Evolutionary conservation across 2,113 vertebrate genomes (phyloP), one percentile per base, ranked within the genome.

Genomic region (Ctenodactylus gundi): DNA sequence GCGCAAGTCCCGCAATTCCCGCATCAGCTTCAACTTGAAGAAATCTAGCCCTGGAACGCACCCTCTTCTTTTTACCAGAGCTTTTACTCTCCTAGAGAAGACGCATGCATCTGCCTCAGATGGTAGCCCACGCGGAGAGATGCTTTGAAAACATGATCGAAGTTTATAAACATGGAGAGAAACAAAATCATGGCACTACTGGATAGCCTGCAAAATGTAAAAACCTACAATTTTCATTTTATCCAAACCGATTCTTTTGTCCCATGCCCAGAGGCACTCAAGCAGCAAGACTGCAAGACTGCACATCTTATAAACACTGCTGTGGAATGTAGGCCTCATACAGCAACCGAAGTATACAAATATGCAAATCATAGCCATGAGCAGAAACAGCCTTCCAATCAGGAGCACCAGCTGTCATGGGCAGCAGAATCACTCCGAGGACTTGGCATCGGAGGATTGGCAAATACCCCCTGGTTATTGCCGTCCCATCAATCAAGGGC

Each of bases 401-500:
- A 96, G 49, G 93, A 96, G 95, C 96, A 97, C 98, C 98, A 98
- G 98, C 97, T 98, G 98, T 98, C 97, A 97, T 46, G 96, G 89
- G 88, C 97, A 97, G 93, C 85, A 97, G 95, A 98, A 93, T 97
- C 75, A 97, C 97, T 98, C 92, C n/a, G 58, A 97, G 97, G 97
- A 97, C 92, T 97, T 98, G 97, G 97, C 97, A 98, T 27, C 31
- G 14, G 97, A 0, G 0, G 95, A 96, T 96, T 96, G 97, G 97
- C 96, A 98, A 98, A 97, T 97, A 97, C 96, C 97, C 93, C 1
- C 91, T 96, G 92, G 97, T 97, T 96, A 93, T 91, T 97, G 93
- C 87, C 97, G 92, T 89, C 89, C 97, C 96, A 98, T 98, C 98
- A 98, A 97, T 98, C 39, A 75, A 51, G 82, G 97, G 95, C 97